Base-by-base conservation (phyloP, 2,797 vertebrate genomes). In the Lates japonicus region DNA sequence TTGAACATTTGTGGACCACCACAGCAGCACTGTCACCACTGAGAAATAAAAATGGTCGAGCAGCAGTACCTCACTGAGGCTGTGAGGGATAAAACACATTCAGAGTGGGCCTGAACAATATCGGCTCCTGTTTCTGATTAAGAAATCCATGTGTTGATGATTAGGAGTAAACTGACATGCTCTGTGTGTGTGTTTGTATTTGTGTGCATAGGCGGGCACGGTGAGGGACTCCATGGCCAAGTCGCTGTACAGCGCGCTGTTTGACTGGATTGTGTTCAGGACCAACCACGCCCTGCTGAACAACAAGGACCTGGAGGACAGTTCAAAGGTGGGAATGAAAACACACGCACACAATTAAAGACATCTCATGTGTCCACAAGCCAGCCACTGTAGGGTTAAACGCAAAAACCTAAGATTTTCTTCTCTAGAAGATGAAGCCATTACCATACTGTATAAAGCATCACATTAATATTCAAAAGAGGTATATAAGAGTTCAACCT, bases 191-290 rank as follows among this genome's bases (percentile, higher is more conserved):
- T 51, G 33, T 77, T 54, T 74, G n/a, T 74, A 22, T 83, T 29
- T 83, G 20, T 90, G 46, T 87, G 31, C 85, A 19, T 67, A 87
- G 98, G 98, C 97, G 4, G 96, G 97, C 60, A 99, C 98, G 0
- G 98, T 99, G 78, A 95, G 98, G 52, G 98, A 99, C 92, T 99
- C 98, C 52, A 98, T 99, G 97, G 97, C 98, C 33, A 99, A 99
- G 90, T 99, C 98, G 0, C 86, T 99, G 75, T 99, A 99, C 90
- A 97, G 97, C 0, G 97, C 98, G 31, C 93, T 99, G 62, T 99
- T 99, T 33, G 98, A 99, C 93, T 99, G 98, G 98, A 99, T 99
- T 4, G 98, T 99, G 82, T 99, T 99, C 94, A 96, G 98, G 78
- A 98, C 98, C 90, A 99, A 99, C 92, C 98, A 99, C 0, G 98